A percentile compares a stretch with the other conserved stretches of the same genome.
Evolutionary conservation across 1,140 invertebrate species (phyloP).

Genomic region (Drosophila biarmipes): DNA sequence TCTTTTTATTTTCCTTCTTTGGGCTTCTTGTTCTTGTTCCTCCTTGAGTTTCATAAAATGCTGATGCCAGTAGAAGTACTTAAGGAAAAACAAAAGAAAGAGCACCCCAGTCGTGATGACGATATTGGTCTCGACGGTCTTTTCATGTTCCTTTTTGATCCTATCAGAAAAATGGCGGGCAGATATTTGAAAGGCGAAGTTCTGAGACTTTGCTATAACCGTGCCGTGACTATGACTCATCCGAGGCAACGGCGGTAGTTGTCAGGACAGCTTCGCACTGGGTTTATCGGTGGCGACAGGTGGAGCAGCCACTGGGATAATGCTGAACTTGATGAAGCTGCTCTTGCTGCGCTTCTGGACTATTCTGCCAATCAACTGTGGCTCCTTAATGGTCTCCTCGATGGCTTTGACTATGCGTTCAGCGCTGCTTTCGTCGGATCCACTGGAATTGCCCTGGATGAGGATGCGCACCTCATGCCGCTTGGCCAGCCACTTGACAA

Average conservation of each 20-base stretch:
- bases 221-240: conserved; percentile 3
- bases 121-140: too few species aligned
- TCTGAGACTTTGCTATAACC: not conserved
- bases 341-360: conserved; percentile 87
- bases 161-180: conserved; percentile 9
- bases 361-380: conserved; percentile 85
- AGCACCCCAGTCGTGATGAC: conserved; percentile 11
- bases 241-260: conserved; percentile 45
- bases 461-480: conserved; percentile 87
- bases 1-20: not conserved
- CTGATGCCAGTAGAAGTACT: conserved; percentile 52
- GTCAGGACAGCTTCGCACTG: conserved; percentile 47
- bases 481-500: conserved; percentile 87
- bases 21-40: too few species aligned
- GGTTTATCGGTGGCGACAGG: not conserved
- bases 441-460: conserved; percentile 84
- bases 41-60: not conserved
- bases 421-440: conserved; percentile 84
- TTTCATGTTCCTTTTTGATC: not conserved
- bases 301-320: conserved; percentile 83
- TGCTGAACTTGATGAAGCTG: conserved; percentile 86
- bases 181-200: not conserved
- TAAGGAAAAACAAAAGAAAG: conserved; percentile 39
- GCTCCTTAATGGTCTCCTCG: conserved; percentile 85
- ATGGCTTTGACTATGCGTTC: conserved; percentile 85